Base-by-base conservation (phyloP, 1,140 invertebrate genomes). In the fruit fly (Drosophila melanogaster) region DNA sequence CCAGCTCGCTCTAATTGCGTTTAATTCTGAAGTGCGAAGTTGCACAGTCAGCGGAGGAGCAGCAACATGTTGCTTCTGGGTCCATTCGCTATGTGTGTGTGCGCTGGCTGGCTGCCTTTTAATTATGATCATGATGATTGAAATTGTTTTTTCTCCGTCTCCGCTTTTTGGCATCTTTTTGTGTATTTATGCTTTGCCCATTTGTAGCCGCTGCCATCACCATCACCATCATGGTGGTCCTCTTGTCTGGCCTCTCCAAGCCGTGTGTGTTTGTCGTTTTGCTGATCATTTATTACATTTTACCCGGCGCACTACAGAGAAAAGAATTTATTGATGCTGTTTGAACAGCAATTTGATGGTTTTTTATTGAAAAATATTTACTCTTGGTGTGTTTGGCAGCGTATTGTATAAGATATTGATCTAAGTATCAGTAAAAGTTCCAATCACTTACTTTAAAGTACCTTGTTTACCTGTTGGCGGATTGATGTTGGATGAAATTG, bases 11-110 rank as follows among this genome's bases (percentile, higher is more conserved):
- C 59, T 89, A 89, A 87, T 89, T 87, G 84, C 73, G 46, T 80
- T 89, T 90, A 89, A 89, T 89, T 90, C 72, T 89, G 79, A 89
- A 89, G 84, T 89, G 84, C 84, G 84, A 89, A 84, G 84, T 84
- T 87, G 84, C 84, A 87, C 84, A 87, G 84, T 87, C 84, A 87
- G 74, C 74, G 50, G 26, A 59, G 61, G 41, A 58, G 37, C 64
- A 64, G 56, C 74, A 77, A 54, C 69, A 64, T 70, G 65, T 46
- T 73, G 62, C 72, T 58, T 30, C n/a, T 26, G 44, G 12, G 57
- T 35, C 4, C 14, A 35, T 83, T 35, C 46, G 15, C 2, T 17
- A 24, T 26, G 43, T 38, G 51, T 61, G 78, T 86, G 83, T 30
- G 30, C 7, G 26, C 26, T 26, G 26, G 35, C 35, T 37, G 35